Evolutionary conservation across 2,888 invertebrate species (phyloP).

Genomic region (Halictus quadricinctus): DNA sequence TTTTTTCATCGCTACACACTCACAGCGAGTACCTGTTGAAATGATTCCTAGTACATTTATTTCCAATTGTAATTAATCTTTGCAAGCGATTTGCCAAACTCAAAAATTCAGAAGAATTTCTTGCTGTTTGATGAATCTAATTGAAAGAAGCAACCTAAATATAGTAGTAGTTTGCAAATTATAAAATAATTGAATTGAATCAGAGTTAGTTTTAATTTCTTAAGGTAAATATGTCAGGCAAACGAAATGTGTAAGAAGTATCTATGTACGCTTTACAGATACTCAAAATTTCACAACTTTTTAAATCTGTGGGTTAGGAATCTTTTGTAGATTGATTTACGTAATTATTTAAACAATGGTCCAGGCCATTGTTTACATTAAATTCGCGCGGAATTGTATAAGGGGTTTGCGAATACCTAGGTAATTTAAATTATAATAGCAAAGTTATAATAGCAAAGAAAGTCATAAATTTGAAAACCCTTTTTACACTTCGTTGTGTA

Average conservation of each 20-base stretch:
- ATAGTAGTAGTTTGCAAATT: background rate
- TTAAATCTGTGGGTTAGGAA: background rate
- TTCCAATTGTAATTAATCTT: constrained; percentile 27
- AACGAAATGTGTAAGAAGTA: background rate
- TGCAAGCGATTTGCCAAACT: background rate
- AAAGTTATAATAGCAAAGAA: background rate
- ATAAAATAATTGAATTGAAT: background rate
- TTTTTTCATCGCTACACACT: constrained; percentile 47
- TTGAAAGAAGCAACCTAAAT: constrained; percentile 10
- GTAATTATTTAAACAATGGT: constrained; percentile 9
- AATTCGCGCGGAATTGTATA: background rate
- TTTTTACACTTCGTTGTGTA: background rate
- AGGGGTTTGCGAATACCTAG: background rate
- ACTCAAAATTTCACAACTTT: background rate
- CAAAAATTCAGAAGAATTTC: background rate
- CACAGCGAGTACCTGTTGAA: constrained; percentile 61
- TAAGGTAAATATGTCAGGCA: no score
- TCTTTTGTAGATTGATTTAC: background rate
- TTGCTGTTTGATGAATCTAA: no score
- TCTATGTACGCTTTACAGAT: background rate
- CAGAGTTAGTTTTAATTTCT: background rate
- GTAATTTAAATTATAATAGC: constrained; percentile 7
- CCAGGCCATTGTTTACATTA: background rate
- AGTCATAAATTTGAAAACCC: background rate
- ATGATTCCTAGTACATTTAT: constrained; percentile 51